Conservation (phyloP, 2,797 vertebrate genomes). For the Kryptolebias ocellatus region DNA sequence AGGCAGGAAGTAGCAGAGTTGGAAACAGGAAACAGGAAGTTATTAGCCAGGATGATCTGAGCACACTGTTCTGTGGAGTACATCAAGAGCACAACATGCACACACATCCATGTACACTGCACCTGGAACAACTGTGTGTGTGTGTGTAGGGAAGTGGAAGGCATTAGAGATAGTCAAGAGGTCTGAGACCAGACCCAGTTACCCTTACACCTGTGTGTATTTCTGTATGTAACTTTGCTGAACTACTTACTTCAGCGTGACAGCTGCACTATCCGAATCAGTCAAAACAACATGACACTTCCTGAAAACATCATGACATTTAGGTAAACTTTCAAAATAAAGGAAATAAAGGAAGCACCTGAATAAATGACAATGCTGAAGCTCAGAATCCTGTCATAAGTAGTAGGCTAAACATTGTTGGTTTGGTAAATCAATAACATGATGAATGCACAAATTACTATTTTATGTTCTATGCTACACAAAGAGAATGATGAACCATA, state of each 20-base stretch:
- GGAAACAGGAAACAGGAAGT: slow-evolving; percentile 83
- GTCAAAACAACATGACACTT: slow-evolving; percentile 54
- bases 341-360: slow-evolving; percentile 70
- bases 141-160: slow-evolving; percentile 52
- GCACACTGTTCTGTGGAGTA: slow-evolving; percentile 73
- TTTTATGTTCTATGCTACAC: too few relatives aligned
- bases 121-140: slow-evolving; percentile 35
- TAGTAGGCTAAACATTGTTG: slow-evolving; percentile 22
- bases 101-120: slow-evolving; percentile 11
- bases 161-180: slow-evolving; percentile 38
- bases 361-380: slow-evolving; percentile 54
- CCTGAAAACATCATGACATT: slow-evolving; percentile 58
- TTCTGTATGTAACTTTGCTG: slow-evolving; percentile 3
- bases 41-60: slow-evolving; percentile 81
- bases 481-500: too few relatives aligned
- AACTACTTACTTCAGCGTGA: slow-evolving; percentile 19
- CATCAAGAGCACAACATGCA: slow-evolving; percentile 73
- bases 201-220: slow-evolving; percentile 24
- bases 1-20: slow-evolving; percentile 70
- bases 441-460: too few relatives aligned
- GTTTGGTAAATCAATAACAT: neutral
- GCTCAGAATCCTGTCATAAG: slow-evolving; percentile 32
- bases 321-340: slow-evolving; percentile 62
- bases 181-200: slow-evolving; percentile 43
- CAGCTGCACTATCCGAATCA: slow-evolving; percentile 56